phyloP scores from a whole-genome alignment of 2,113 vertebrate species.

The Gymnogyps californianus region DNA sequence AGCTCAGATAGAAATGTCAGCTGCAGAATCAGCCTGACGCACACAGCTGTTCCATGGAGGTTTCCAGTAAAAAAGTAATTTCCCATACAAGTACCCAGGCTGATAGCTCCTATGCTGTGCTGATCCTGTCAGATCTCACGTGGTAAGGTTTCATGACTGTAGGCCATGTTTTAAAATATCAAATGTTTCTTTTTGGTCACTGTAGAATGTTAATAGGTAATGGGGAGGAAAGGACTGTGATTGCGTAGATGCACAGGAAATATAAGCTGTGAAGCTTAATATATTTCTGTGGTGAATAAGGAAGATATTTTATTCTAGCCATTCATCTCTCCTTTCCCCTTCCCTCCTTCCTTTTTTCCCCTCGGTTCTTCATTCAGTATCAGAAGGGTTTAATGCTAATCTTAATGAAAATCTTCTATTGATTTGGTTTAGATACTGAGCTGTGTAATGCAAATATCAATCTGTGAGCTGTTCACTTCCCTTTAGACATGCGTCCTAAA shows the following conservation, averaged over 20 bases:
- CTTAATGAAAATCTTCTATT: constrained; percentile 8
- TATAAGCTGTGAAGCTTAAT: neutral
- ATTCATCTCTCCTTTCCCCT: neutral
- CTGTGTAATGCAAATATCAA: neutral
- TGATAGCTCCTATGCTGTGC: neutral
- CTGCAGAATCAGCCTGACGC: constrained; percentile 41
- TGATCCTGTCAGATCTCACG: constrained; percentile 15
- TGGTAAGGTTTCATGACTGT: constrained; percentile 27
- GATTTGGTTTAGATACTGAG: neutral
- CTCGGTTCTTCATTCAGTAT: neutral
- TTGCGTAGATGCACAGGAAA: neutral
- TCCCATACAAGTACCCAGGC: constrained; percentile 32
- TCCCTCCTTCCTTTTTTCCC: neutral
- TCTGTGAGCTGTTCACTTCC: neutral
- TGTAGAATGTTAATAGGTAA: constrained; percentile 10
- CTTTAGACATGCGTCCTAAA: neutral
- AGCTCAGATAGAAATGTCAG: constrained; percentile 63
- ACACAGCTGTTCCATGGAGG: constrained; percentile 48
- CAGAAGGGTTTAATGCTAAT: neutral
- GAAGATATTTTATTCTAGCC: neutral
- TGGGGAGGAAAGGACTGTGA: neutral
- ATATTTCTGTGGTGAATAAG: neutral
- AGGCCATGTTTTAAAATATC: constrained; percentile 44
- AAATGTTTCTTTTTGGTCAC: constrained; percentile 3
- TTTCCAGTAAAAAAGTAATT: constrained; percentile 63